Base-by-base conservation (phyloP, 2,888 invertebrate genomes). In the Eurytoma adleriae region DNA sequence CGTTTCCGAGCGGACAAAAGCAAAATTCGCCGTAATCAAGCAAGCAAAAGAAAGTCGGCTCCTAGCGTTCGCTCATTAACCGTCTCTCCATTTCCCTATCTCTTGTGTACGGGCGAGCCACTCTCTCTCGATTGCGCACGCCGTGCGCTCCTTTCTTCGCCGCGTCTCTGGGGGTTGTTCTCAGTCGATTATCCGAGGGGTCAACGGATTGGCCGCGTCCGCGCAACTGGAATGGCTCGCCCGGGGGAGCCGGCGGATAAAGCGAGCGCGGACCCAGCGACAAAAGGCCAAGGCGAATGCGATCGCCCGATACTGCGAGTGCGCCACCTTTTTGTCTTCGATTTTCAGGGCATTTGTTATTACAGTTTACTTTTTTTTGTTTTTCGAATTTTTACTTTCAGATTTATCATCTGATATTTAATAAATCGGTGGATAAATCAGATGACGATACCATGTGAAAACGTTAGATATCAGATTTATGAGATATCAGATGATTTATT, bases 171-270 rank as follows among this genome's bases (percentile, higher is more conserved):
- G 85, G 90, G 90, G 89, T 88, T 90, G 89, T 90, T 90, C 89
- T 89, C 89, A 88, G 90, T 90, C 90, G 90, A 90, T 90, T 90
- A 90, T 90, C 89, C 10, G 67, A 18, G 59, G 79, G 79, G 73
- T 69, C 78, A 78, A 72, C 67, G 62, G 56, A 69, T 69, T 71
- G 71, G 40, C 71, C n/a, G 12, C 20, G 67, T 56, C 71, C 57
- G 18, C 69, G 57, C 48, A 66, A 78, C 71, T 57, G n/a, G 78
- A 78, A 40, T 52, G 72, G 61, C 78, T 78, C 78, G 72, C 72
- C 72, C 67, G 72, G 72, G 72, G 52, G 67, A 67, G 48, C 30
- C 3, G 62, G 16, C n/a, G 7, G 16, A 20, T 24, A 54, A 24
- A 54, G 66, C 64, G 56, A 74, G 1, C 7, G 40, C 40, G 40